Conservation (phyloP, 1,140 invertebrate species). For the Aphaenogaster ashmeadi region DNA sequence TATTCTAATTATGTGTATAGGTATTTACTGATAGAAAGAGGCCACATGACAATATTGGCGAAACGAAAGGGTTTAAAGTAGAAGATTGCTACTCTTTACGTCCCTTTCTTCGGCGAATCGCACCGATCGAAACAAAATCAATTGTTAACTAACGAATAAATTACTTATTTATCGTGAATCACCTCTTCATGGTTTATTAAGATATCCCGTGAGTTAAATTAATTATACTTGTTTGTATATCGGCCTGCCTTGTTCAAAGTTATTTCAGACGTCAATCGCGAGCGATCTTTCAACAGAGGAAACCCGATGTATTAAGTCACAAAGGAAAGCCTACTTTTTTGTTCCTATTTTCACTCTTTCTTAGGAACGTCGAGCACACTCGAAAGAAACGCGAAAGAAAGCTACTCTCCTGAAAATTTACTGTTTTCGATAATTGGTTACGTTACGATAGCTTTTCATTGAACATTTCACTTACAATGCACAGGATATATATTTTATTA, state of each 20-base stretch:
- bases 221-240: slow-evolving; percentile 46
- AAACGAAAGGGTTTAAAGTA: not conserved
- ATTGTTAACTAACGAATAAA: slow-evolving; percentile 29
- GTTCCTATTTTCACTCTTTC: not conserved
- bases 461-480: not conserved
- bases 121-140: slow-evolving; percentile 9
- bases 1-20: not conserved
- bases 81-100: not conserved
- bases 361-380: not conserved
- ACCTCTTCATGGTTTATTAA: slow-evolving; percentile 37
- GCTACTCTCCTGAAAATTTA: not conserved
- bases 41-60: not conserved
- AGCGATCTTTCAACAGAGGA: slow-evolving; percentile 7
- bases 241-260: not conserved
- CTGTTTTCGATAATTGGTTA: not conserved
- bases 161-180: slow-evolving; percentile 38
- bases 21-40: slow-evolving; percentile 3
- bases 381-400: not conserved
- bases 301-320: not conserved
- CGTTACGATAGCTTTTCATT: not conserved
- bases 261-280: slow-evolving; percentile 13
- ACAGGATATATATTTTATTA: not conserved
- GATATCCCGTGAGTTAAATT: slow-evolving; percentile 3
- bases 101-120: not conserved
- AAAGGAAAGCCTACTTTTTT: slow-evolving; percentile 16